Percentiles rank a stretch among this genome's conserved stretches.
These are phyloP conservation scores for Chaetodon trifasciatus DNA, from an alignment of 2,797 vertebrate species.

Conservation along the genomic window DNA sequence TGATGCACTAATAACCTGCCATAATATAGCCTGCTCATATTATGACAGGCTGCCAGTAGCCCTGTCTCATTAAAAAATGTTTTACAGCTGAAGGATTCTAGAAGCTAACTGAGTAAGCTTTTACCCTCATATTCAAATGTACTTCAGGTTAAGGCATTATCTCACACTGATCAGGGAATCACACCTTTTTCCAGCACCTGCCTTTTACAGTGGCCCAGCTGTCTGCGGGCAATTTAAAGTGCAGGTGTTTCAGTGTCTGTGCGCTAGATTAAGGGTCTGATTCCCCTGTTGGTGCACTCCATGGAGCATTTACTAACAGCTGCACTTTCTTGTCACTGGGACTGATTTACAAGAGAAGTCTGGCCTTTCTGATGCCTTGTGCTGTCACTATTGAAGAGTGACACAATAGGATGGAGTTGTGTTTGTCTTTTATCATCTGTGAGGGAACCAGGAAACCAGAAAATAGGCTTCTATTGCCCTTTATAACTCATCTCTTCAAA, in stretches of 20 bases:
- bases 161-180: constrained; percentile 6
- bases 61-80: neutral
- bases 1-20: constrained; percentile 26
- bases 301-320: constrained; percentile 35
- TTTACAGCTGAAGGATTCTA: constrained; percentile 11
- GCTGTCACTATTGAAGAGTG: constrained; percentile 4
- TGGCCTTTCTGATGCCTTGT: constrained; percentile 26
- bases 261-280: neutral
- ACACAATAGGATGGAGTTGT: constrained; percentile 27
- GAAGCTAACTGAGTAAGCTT: neutral
- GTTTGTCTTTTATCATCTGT: constrained; percentile 39
- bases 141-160: neutral
- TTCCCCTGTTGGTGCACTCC: constrained; percentile 5
- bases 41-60: constrained; percentile 30
- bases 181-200: neutral
- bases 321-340: constrained; percentile 23
- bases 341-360: constrained; percentile 41
- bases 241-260: constrained; percentile 21
- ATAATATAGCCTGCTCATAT: constrained; percentile 28
- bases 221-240: constrained; percentile 9
- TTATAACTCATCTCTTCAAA: constrained; percentile 8
- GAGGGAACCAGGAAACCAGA: constrained; percentile 17
- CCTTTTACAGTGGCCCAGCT: neutral
- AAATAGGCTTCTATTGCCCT: constrained; percentile 39
- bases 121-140: constrained; percentile 5